Percentiles rank a stretch among this genome's conserved stretches.
Evolutionary conservation across 2,113 vertebrate genomes (phyloP).

Genomic region (Strix uralensis): DNA sequence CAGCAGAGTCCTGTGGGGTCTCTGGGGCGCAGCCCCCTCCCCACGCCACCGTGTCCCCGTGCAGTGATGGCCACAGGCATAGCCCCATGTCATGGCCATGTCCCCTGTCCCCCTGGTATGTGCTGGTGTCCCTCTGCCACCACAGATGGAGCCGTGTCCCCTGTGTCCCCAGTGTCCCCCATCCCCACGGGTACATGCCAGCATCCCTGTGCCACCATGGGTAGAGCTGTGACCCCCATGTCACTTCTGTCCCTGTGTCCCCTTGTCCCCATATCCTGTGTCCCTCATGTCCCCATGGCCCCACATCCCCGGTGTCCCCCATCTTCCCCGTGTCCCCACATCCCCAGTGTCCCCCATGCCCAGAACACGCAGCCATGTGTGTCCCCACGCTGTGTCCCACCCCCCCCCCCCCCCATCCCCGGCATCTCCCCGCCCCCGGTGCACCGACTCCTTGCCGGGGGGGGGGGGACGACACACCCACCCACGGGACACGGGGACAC

Average conservation of each 20-base stretch:
- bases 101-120: accelerated
- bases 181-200: not conserved
- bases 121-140: not conserved
- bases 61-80: too few relatives aligned
- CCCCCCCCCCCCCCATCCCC: too few relatives aligned
- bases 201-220: not conserved
- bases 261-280: too few relatives aligned
- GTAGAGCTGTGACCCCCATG: not conserved
- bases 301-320: not conserved
- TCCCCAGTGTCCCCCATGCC: not conserved
- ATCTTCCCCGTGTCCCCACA: too few relatives aligned
- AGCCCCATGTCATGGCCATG: not conserved
- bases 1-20: not conserved
- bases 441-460: not conserved
- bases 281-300: not conserved
- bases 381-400: too few relatives aligned
- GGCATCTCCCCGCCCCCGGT: not conserved
- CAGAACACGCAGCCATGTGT: not conserved
- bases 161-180: not conserved
- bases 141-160: not conserved
- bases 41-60: not conserved
- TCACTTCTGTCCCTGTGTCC: not conserved
- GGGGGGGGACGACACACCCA: not conserved
- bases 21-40: not conserved
- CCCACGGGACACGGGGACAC: too few relatives aligned